Percentiles rank a stretch among this genome's conserved stretches.
These are phyloP conservation scores for Vollenhovia emeryi DNA, from an alignment of 1,140 invertebrate genomes.

Conservation along the genomic window DNA sequence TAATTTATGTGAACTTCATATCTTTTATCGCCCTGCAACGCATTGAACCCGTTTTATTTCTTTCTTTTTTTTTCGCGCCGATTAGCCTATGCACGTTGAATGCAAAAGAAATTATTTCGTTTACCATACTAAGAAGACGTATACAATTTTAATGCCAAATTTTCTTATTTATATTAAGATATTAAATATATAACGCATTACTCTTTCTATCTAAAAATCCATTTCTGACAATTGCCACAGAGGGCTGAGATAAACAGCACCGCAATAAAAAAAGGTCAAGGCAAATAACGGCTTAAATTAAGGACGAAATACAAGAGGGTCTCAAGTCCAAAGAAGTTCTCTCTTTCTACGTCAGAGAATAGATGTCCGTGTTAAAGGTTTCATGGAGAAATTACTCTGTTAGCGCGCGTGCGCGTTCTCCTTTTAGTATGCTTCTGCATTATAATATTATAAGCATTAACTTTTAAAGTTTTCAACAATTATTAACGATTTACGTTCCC, in stretches of 20 bases:
- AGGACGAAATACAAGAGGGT: slow-evolving; percentile 64
- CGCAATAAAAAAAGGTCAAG: slow-evolving; percentile 75
- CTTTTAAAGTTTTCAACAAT: not conserved
- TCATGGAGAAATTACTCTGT: not conserved
- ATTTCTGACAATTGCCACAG: not conserved
- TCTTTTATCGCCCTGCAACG: not conserved
- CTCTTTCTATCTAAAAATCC: not conserved
- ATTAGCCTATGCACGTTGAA: not conserved
- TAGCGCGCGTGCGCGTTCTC: not conserved
- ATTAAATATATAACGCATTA: not conserved
- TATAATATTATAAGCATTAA: not conserved
- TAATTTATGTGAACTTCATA: slow-evolving; percentile 17
- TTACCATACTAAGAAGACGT: not conserved
- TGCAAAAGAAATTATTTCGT: not conserved
- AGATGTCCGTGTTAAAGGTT: not conserved
- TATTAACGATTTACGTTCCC: not conserved
- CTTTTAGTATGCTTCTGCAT: not conserved
- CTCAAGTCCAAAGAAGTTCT: not conserved
- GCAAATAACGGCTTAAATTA: slow-evolving; percentile 80
- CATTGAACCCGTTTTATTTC: not conserved
- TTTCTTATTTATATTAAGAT: not conserved
- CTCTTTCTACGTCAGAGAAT: not conserved
- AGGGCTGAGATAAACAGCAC: not conserved
- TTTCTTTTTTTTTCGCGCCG: not conserved
- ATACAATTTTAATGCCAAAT: not conserved